Evolutionary conservation across 2,888 invertebrate species (phyloP).

Genomic region (Drosophila neonasuta): DNA sequence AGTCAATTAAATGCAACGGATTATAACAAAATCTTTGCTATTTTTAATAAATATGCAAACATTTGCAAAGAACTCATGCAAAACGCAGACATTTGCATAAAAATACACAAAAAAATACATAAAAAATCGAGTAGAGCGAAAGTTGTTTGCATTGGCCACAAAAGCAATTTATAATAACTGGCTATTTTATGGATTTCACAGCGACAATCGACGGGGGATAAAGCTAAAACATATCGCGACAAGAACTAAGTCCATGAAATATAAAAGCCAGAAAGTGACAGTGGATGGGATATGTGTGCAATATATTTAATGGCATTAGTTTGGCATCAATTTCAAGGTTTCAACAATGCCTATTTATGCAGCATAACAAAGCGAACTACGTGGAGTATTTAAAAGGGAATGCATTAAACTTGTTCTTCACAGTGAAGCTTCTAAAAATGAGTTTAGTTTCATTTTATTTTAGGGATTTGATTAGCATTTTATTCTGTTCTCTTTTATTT

Average conservation of each 20-base stretch:
- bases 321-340: conserved; percentile 62
- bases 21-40: conserved; percentile 62
- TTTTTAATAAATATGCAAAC: conserved; percentile 71
- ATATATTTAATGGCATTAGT: conserved; percentile 64
- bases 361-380: conserved; percentile 47
- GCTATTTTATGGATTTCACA: conserved; percentile 65
- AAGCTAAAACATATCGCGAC: conserved; percentile 69
- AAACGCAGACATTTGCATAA: conserved; percentile 27
- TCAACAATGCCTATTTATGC: conserved; percentile 50
- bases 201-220: conserved; percentile 72
- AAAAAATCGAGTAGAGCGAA: neutral
- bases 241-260: conserved; percentile 52
- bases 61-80: conserved; percentile 53
- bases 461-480: too few species aligned
- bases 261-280: neutral
- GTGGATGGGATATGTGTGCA: neutral
- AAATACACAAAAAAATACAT: conserved; percentile 12
- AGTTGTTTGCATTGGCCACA: conserved; percentile 43
- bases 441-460: too few species aligned
- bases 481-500: too few species aligned
- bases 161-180: conserved; percentile 64
- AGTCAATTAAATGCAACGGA: conserved; percentile 72
- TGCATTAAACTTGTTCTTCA: conserved; percentile 1
- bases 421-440: conserved; percentile 16
- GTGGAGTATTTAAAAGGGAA: conserved; percentile 54